phyloP scores from a whole-genome alignment of 2,113 vertebrate species.

The Galeopterus variegatus region DNA sequence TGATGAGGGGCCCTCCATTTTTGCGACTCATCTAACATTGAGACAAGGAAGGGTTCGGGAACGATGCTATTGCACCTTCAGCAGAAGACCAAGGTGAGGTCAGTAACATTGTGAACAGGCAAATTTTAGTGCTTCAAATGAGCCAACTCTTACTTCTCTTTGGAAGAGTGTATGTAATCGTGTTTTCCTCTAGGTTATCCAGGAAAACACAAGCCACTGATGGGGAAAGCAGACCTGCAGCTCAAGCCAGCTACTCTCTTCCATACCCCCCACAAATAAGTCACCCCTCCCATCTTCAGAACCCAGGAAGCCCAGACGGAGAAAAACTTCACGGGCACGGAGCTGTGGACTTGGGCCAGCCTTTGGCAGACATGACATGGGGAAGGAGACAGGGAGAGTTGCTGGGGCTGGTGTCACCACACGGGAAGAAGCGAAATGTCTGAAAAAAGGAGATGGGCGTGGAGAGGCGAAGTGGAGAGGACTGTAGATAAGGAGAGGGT shows the following conservation, averaged over 20 bases:
- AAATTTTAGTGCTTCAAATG: neutral
- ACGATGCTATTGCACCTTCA: neutral
- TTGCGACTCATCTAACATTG: neutral
- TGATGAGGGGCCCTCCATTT: neutral
- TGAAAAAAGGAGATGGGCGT: neutral
- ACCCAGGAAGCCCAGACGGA: neutral
- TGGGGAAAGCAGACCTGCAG: neutral
- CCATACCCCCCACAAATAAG: neutral
- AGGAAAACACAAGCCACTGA: neutral
- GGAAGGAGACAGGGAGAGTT: neutral
- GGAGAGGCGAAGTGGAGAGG: neutral
- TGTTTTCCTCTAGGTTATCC: neutral
- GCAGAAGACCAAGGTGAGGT: neutral
- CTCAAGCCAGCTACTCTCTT: neutral
- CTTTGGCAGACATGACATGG: no score
- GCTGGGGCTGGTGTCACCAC: no score
- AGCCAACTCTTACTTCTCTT: neutral
- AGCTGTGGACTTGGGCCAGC: neutral
- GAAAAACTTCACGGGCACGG: neutral
- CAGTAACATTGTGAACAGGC: neutral
- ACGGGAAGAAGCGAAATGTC: neutral
- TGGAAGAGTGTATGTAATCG: neutral
- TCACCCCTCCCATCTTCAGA: neutral
- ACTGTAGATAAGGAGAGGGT: neutral
- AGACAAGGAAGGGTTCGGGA: neutral